Conservation (phyloP, 2,113 vertebrate species). For the Pangasianodon gigas region DNA sequence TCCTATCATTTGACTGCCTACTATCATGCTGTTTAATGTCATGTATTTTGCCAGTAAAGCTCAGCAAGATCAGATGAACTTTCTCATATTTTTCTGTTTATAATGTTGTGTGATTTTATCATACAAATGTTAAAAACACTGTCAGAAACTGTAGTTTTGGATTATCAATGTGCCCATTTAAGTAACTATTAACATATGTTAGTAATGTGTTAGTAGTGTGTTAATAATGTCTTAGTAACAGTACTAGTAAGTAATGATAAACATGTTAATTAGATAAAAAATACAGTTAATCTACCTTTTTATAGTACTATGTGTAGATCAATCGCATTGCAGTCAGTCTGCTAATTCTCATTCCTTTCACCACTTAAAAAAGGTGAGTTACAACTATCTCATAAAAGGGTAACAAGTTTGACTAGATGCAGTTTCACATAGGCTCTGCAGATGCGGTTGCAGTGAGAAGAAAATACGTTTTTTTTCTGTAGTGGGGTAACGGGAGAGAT, state of each 20-base stretch:
- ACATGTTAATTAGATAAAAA: neutral
- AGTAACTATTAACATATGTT: too few species aligned
- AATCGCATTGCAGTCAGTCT: neutral
- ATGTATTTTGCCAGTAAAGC: neutral
- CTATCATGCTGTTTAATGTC: neutral
- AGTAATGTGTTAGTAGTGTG: neutral
- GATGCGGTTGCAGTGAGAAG: neutral
- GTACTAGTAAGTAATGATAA: neutral
- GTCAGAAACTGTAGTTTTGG: too few species aligned
- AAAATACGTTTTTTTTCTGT: neutral
- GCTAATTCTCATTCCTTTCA: neutral
- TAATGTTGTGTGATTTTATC: too few species aligned
- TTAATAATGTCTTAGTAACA: neutral
- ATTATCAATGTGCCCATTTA: too few species aligned
- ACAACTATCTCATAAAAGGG: neutral
- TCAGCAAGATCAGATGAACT: neutral
- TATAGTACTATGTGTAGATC: neutral
- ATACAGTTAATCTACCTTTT: neutral
- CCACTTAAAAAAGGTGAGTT: neutral
- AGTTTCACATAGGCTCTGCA: neutral
- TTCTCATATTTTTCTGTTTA: too few species aligned
- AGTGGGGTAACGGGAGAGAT: neutral
- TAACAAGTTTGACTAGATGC: neutral
- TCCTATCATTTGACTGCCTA: neutral
- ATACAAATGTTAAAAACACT: too few species aligned